phyloP scores from a whole-genome alignment of 1,140 invertebrate species.

The Coptotermes formosanus region DNA sequence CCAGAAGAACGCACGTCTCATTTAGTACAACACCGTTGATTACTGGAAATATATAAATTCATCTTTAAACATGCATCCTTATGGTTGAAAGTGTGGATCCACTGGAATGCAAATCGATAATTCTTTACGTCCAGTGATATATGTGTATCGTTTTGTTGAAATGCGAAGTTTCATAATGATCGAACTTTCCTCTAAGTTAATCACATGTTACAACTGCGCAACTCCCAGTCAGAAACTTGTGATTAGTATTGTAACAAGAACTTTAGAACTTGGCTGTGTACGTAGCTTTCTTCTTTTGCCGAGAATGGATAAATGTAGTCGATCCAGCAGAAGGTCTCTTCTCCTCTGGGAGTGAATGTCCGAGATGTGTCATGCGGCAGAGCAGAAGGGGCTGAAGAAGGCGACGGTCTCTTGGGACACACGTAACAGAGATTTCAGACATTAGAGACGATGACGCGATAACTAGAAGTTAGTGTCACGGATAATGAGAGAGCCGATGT shows the following conservation, averaged over 20 bases:
- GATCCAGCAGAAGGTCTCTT: not conserved
- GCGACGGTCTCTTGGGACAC: not conserved
- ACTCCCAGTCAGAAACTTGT: not conserved
- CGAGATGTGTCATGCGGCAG: not conserved
- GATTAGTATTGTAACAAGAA: not conserved
- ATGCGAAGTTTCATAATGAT: too few species aligned
- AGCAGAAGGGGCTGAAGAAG: not conserved
- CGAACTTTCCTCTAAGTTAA: not conserved
- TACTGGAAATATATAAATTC: too few species aligned
- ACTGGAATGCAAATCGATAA: too few species aligned
- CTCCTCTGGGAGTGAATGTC: not conserved
- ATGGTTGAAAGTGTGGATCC: too few species aligned
- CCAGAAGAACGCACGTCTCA: too few species aligned
- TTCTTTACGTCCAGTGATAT: too few species aligned
- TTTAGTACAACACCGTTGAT: too few species aligned
- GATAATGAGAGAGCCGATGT: too few species aligned
- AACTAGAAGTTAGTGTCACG: not conserved
- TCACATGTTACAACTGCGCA: not conserved
- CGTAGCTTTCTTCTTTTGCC: not conserved
- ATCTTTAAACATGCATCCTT: too few species aligned
- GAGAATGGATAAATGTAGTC: not conserved
- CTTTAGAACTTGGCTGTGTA: not conserved
- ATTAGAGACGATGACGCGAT: slow-evolving; percentile 5
- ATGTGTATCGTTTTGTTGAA: too few species aligned
- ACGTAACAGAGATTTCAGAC: slow-evolving; percentile 15